phyloP scores from a whole-genome alignment of 2,888 invertebrate species.

The Eupithecia subfuscata region DNA sequence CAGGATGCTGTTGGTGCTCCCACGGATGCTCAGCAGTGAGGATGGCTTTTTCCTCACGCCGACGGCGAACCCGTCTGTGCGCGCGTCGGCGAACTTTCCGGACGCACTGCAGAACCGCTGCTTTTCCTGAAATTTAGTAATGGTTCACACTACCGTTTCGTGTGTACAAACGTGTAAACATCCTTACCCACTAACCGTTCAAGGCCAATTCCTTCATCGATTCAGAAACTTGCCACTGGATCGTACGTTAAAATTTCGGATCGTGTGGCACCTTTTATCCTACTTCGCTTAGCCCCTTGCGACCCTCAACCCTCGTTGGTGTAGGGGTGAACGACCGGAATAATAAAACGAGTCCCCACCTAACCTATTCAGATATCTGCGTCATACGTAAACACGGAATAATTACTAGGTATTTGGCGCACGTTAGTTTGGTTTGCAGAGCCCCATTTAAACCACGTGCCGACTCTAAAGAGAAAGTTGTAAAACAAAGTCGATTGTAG shows the following conservation, averaged over 20 bases:
- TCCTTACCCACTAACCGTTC: background rate
- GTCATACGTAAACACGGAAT: slow-evolving; percentile 20
- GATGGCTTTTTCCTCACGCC: too few relatives aligned
- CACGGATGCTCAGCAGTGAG: too few relatives aligned
- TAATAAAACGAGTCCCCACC: slow-evolving; percentile 35
- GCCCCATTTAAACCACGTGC: background rate
- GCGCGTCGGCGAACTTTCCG: too few relatives aligned
- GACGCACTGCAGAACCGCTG: background rate
- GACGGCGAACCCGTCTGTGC: too few relatives aligned
- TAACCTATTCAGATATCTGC: slow-evolving; percentile 34
- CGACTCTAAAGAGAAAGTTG: background rate
- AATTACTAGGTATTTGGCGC: slow-evolving; percentile 15
- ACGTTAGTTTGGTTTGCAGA: background rate
- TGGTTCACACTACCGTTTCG: background rate
- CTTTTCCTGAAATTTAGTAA: background rate
- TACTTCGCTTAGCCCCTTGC: slow-evolving; percentile 29
- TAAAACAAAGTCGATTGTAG: background rate
- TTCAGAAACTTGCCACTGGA: slow-evolving; percentile 5
- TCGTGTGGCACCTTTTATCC: slow-evolving; percentile 21
- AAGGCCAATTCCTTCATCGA: slow-evolving; percentile 7
- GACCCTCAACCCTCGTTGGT: slow-evolving; percentile 28
- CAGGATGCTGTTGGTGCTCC: too few relatives aligned
- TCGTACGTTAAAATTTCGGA: slow-evolving; percentile 6
- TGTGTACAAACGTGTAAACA: background rate
- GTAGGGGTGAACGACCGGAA: slow-evolving; percentile 40